Evolutionary conservation across 2,888 invertebrate genomes (phyloP), one percentile per base, ranked within the genome.

Genomic region (Meloe dianella): DNA sequence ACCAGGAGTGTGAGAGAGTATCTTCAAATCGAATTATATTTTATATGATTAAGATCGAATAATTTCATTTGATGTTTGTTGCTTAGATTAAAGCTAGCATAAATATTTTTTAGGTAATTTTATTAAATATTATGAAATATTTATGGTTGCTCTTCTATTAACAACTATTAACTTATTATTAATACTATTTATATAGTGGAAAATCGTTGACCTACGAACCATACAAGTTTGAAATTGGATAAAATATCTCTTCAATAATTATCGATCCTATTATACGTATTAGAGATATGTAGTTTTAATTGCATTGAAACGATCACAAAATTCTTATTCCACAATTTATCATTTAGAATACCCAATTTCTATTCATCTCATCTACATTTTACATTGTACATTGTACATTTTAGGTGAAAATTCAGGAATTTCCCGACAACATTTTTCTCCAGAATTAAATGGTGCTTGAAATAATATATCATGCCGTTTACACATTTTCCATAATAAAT

Each of bases 401-500:
- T 47, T 20, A 22, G 24, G 54, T 54, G 6, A 6, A n/a, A 24
- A 41, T 17, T 54, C 4, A 24, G 5, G 54, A 6, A 24, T 24
- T 54, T 14, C 12, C 14, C 24, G 12, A 9, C 20, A 12, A 20
- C 47, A 8, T 41, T 47, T 47, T 54, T 1, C 54, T 54, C 12
- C 1, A 24, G 24, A 14, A 54, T 54, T 54, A 54, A 54, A 54
- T 54, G 54, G 54, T 20, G 12, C 24, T 5, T 54, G 24, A 24
- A 24, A 24, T 54, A 54, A 54, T 54, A 54, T 54, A 54, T 54
- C 24, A 54, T 24, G 54, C 24, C 54, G 24, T 54, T 24, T 24
- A 5, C 54, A 54, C 54, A 54, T 54, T 27, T 54, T 54, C 24
- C 24, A 24, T 54, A 54, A 54, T 24, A 54, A 54, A 54, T 54